Base-by-base conservation (phyloP, 2,797 vertebrate species). In the Danio kyathit region DNA sequence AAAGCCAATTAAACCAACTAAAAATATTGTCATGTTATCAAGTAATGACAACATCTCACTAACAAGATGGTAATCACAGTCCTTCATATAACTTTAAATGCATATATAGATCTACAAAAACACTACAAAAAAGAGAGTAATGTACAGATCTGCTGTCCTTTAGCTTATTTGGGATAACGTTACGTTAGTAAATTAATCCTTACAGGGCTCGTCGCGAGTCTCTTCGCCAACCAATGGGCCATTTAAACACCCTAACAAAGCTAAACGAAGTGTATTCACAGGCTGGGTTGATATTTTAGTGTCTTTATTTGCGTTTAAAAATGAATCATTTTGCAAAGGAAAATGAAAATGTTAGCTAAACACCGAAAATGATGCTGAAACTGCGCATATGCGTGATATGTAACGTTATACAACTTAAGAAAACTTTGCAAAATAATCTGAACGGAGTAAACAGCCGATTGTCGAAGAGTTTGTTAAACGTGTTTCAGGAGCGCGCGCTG, bases 261-360 rank as follows among this genome's bases (percentile, higher is more conserved):
- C 0, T 71, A 40, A 40, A 38, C 1, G 4, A 13, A 41, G 6
- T 8, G n/a, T 2, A 4, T 19, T 41, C 41, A 43, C 38, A 41
- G 11, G 10, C 17, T 71, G 19, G 11, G 54, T 19, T 7, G 12
- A 41, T 10, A 61, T 41, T 38, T 63, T 74, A 63, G 14, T n/a
- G 29, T 54, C 3, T 1, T 40, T 17, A 3, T 29, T 57, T 51
- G 69, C 0, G 6, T 19, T 43, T n/a, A 6, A 43, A 43, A 11
- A 19, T 9, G n/a, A 46, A 14, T 6, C 17, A 43, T 7, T 21
- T 16, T 12, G 8, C 40, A 48, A 3, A 7, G 16, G 7, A 38
- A 11, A n/a, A 49, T n/a, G 11, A 29, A 38, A 11, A 78, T 60
- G 52, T 59, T 67, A 48, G 75, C 64, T 57, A 69, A 60, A 51